These are phyloP conservation scores for Notolepis coatsorum DNA, from an alignment of 2,797 vertebrate genomes.

Conservation along the genomic window DNA sequence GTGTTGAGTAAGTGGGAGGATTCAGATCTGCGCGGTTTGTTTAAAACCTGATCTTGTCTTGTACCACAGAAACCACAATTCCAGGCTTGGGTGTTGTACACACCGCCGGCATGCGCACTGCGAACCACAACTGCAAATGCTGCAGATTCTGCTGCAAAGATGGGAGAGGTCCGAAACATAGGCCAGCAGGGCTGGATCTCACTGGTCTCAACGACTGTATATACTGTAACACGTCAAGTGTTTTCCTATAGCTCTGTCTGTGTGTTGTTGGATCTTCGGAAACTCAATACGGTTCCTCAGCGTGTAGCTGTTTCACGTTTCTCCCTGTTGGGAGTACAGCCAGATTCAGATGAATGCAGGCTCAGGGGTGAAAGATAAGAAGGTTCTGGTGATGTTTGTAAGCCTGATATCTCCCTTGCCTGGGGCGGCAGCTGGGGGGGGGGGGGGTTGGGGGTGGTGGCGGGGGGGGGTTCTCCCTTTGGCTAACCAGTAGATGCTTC, in stretches of 20 bases:
- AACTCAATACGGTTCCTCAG: conserved; percentile 22
- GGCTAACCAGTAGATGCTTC: not conserved
- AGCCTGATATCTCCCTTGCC: too few relatives aligned
- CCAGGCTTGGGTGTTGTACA: conserved; percentile 8
- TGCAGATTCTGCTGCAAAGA: conserved; percentile 50
- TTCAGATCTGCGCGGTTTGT: not conserved
- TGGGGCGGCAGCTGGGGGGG: too few relatives aligned
- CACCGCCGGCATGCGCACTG: not conserved
- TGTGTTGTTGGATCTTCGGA: conserved; percentile 31
- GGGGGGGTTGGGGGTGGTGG: too few relatives aligned
- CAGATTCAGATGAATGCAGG: conserved; percentile 26
- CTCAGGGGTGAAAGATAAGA: conserved; percentile 35
- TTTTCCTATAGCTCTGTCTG: conserved; percentile 15
- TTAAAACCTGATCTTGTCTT: conserved; percentile 1
- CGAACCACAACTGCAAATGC: conserved; percentile 39
- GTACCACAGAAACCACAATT: not conserved
- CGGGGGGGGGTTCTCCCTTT: not conserved
- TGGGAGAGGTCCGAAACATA: conserved; percentile 40
- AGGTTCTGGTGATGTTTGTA: conserved; percentile 1
- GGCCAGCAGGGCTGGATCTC: conserved; percentile 20
- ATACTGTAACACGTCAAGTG: conserved; percentile 9
- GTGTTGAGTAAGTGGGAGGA: not conserved
- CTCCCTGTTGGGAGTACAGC: not conserved
- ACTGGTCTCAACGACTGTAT: not conserved
- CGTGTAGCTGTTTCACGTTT: not conserved